Conservation (phyloP, 2,797 vertebrate species). For the Cossypha polioptera region DNA sequence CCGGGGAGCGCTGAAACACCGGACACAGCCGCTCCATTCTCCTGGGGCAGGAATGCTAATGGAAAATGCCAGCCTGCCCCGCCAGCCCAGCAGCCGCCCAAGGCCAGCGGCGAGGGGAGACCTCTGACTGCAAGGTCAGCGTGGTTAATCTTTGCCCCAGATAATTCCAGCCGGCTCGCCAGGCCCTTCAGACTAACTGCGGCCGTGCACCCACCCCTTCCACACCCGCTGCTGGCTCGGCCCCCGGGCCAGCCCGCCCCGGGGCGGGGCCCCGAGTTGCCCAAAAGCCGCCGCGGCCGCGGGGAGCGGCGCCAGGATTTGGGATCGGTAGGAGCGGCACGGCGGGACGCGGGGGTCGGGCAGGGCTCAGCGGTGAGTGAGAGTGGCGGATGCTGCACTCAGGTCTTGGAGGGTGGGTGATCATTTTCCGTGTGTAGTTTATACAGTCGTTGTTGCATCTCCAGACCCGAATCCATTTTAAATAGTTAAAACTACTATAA, state of each 20-base stretch:
- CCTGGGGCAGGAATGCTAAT: background rate
- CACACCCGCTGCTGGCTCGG: fast-evolving
- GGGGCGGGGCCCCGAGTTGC: background rate
- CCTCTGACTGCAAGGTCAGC: background rate
- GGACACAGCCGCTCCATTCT: background rate
- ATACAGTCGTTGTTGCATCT: background rate
- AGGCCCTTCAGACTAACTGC: fast-evolving
- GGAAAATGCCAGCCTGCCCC: background rate
- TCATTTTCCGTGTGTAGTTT: background rate
- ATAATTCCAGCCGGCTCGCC: fast-evolving
- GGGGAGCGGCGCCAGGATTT: fast-evolving
- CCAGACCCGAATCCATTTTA: background rate
- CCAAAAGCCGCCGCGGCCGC: background rate
- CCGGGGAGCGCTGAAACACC: background rate
- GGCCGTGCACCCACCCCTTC: background rate
- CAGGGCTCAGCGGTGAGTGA: background rate
- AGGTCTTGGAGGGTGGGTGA: too few species aligned
- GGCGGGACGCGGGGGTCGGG: fast-evolving
- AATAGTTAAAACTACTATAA: background rate
- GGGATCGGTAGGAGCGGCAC: fast-evolving
- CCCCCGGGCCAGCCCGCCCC: background rate
- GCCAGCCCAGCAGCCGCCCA: background rate
- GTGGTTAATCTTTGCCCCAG: fast-evolving
- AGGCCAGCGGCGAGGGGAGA: background rate
- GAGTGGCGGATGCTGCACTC: fast-evolving